Conservation (phyloP, 2,888 invertebrate species). For the Apodemia mormo region DNA sequence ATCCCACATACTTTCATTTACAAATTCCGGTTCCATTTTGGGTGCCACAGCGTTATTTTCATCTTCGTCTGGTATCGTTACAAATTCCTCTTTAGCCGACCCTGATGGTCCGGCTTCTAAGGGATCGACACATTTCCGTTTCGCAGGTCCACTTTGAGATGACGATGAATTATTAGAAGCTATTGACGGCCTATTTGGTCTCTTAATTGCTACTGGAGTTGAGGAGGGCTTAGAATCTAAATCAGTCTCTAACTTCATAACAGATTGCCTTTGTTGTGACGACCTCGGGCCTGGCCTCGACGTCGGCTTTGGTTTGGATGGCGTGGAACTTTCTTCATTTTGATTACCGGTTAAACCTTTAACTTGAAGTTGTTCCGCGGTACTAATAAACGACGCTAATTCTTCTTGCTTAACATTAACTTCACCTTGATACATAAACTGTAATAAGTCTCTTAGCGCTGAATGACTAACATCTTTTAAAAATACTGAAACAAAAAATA, state of each 20-base stretch:
- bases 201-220: slow-evolving; percentile 83
- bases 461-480: slow-evolving; percentile 87
- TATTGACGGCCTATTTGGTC: slow-evolving; percentile 84
- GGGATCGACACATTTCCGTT: slow-evolving; percentile 82
- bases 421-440: slow-evolving; percentile 88
- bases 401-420: slow-evolving; percentile 88
- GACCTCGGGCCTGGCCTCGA: slow-evolving; percentile 84
- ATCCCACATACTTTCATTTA: slow-evolving; percentile 82
- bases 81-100: slow-evolving; percentile 78
- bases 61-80: slow-evolving; percentile 78
- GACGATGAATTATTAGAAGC: slow-evolving; percentile 82
- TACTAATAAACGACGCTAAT: slow-evolving; percentile 86
- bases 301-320: slow-evolving; percentile 81
- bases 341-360: slow-evolving; percentile 86
- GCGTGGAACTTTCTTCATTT: slow-evolving; percentile 81
- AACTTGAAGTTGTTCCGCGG: slow-evolving; percentile 87
- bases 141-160: slow-evolving; percentile 82
- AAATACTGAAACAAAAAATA: slow-evolving; percentile 80
- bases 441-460: slow-evolving; percentile 85
- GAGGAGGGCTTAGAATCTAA: slow-evolving; percentile 84
- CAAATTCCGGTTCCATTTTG: slow-evolving; percentile 86
- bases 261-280: slow-evolving; percentile 83
- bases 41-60: slow-evolving; percentile 83
- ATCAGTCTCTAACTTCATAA: slow-evolving; percentile 83
- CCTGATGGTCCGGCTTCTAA: slow-evolving; percentile 83